Base-by-base conservation (phyloP, 92 coral and sea anemone genomes). In the Porites lobata region DNA sequence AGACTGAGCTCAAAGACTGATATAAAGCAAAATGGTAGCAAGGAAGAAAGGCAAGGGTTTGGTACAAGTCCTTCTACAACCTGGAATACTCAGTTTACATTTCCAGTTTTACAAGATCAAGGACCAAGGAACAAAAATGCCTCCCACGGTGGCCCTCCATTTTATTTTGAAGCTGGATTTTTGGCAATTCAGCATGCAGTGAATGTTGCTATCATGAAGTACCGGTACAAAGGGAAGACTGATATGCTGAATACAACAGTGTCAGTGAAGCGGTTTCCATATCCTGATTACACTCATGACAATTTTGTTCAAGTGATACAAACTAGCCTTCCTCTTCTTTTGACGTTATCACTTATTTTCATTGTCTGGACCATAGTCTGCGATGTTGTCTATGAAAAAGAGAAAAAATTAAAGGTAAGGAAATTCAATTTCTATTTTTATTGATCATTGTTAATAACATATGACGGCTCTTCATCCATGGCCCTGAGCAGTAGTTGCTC, bases 351-450 rank as follows among this genome's bases (percentile, higher is more conserved):
- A 1, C 89, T 98, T 58, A 84, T 93, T 3, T 92, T 92, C 73
- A 90, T 94, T 26, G 98, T 98, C 47, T 75, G 95, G 75, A 92
- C 84, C 63, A 98, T 98, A 80, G 96, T 94, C 9, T 91, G 96
- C 18, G 96, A 93, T 68, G 78, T 98, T 87, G 99, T 98, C 20
- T 86, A 92, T 87, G 99, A 98, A 79, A 98, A 98, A 79, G 99
- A 95, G 64, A 90, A 94, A 72, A 91, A 94, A 65, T 76, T 98
- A 3, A 98, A 98, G 98, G 99, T 98, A 82, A 78, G 86, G 1
- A 51, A 59, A 52, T 10, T 10, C 62, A 65, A 32, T 72, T 12
- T 32, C 0, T 32, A 32, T 32, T 32, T 32, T 32, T 32, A 32
- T 32, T 32, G 29, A 26, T 26, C 29, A 26, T 26, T 26, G 29